Conservation (phyloP, 2,888 invertebrate genomes). For the Lacanobia oleracea region DNA sequence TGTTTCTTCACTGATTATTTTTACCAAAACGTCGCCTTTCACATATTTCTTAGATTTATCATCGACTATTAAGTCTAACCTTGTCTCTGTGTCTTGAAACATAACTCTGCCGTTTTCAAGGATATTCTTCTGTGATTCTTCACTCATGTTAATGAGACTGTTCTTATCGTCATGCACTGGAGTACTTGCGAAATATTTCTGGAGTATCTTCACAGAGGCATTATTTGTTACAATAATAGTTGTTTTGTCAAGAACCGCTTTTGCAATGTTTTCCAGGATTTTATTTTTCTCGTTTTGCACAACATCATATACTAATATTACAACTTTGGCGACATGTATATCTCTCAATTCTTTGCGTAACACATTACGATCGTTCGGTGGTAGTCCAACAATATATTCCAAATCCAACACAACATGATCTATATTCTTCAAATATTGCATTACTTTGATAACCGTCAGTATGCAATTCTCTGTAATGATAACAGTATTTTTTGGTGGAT, state of each 20-base stretch:
- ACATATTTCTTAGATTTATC: conserved; percentile 17
- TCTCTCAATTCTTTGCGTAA: conserved; percentile 1
- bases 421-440: conserved; percentile 15
- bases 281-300: background rate
- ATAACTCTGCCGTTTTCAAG: conserved; percentile 8
- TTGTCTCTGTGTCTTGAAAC: conserved; percentile 41
- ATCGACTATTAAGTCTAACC: conserved; percentile 32
- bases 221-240: conserved; percentile 19
- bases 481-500: background rate
- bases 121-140: conserved; percentile 23
- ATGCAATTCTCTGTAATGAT: conserved; percentile 23
- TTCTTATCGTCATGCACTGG: conserved; percentile 6
- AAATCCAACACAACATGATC: conserved; percentile 18
- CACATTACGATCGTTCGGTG: background rate
- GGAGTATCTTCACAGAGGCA: background rate
- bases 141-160: conserved; percentile 23
- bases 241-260: conserved; percentile 2
- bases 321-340: background rate
- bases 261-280: conserved; percentile 8
- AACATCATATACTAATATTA: conserved; percentile 20
- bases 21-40: conserved; percentile 37
- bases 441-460: conserved; percentile 16
- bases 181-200: conserved; percentile 17
- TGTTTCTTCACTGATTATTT: conserved; percentile 29
- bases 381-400: conserved; percentile 8